Percentiles rank a stretch among this genome's conserved stretches.
Evolutionary conservation across 2,113 vertebrate genomes (phyloP).

Genomic region (Petaurus breviceps): DNA sequence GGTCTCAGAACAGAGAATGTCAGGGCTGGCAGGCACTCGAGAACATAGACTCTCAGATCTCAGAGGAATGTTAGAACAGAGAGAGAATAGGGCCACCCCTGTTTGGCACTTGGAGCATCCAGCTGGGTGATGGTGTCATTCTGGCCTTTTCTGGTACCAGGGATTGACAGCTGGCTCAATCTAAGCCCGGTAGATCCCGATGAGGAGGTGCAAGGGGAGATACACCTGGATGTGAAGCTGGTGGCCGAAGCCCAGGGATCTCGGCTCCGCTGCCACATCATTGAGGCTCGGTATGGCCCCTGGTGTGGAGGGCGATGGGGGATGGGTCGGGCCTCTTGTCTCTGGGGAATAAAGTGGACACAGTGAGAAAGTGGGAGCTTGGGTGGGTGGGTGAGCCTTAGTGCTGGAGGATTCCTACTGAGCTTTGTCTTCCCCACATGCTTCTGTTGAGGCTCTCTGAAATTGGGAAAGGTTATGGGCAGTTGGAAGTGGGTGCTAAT

Average conservation of each 20-base stretch:
- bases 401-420: background rate
- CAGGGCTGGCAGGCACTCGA: background rate
- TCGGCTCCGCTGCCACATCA: constrained; percentile 87
- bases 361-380: rapidly evolving
- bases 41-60: background rate
- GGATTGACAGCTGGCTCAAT: constrained; percentile 92
- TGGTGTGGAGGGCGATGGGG: rapidly evolving
- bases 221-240: constrained; percentile 87
- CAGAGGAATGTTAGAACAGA: background rate
- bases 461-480: background rate
- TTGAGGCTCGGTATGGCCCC: constrained; percentile 88
- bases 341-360: background rate
- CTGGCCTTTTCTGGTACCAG: constrained; percentile 73
- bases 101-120: background rate
- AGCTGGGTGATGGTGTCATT: background rate
- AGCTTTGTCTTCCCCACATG: background rate
- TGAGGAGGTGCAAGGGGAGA: constrained; percentile 93
- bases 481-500: background rate
- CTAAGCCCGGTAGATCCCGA: constrained; percentile 89
- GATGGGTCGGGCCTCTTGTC: background rate
- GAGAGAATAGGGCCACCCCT: background rate
- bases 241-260: constrained; percentile 77
- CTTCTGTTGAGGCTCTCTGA: background rate
- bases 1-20: background rate
- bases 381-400: too few relatives aligned